Conservation (phyloP, 2,113 vertebrate genomes). For the Gopherus flavomarginatus region DNA sequence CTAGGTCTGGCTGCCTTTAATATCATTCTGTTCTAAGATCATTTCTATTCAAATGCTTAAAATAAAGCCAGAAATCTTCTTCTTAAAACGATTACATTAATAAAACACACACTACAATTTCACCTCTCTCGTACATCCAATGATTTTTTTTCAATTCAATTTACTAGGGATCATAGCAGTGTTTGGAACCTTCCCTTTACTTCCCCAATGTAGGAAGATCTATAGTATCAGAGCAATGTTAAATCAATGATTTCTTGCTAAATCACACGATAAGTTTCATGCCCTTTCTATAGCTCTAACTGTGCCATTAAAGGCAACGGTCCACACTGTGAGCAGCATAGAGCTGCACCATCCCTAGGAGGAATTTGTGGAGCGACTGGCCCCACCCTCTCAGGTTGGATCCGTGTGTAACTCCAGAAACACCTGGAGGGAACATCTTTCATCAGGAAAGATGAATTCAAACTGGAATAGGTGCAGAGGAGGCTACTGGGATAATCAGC, state of each 20-base stretch:
- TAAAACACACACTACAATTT: neutral
- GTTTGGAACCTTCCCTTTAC: slow-evolving; percentile 36
- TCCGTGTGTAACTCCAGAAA: neutral
- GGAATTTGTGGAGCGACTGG: neutral
- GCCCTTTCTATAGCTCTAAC: neutral
- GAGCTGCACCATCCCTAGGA: neutral
- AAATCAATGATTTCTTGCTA: neutral
- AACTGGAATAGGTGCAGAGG: neutral
- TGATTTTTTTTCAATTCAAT: neutral
- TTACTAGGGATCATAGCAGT: neutral
- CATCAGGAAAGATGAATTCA: neutral
- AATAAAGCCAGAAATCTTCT: neutral
- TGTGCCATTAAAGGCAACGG: neutral
- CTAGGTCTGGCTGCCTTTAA: slow-evolving; percentile 4
- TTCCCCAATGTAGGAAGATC: neutral
- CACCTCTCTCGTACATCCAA: neutral
- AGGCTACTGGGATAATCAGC: neutral
- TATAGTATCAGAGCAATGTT: slow-evolving; percentile 9
- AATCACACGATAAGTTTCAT: neutral
- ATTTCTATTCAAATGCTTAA: neutral
- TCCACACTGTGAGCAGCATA: neutral
- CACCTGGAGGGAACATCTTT: neutral
- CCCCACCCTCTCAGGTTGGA: neutral
- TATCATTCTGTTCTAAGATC: neutral
- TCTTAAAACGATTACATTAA: neutral